Conservation (phyloP, 2,113 vertebrate species). For the Bubo scandiacus region DNA sequence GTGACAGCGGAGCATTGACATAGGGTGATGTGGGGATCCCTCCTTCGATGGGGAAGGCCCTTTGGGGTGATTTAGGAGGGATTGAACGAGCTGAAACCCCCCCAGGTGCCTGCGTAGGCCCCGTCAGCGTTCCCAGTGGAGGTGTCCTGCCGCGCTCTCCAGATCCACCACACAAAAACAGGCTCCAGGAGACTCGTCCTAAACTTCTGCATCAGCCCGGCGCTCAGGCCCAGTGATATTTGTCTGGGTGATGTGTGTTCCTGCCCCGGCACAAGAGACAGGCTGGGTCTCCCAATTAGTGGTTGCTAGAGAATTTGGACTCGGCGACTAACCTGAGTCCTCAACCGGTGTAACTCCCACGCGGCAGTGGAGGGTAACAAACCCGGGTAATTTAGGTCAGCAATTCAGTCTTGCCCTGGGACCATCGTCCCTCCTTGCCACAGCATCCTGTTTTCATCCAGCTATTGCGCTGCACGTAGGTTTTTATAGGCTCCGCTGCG, state of each 20-base stretch:
- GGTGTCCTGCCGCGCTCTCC: rapidly evolving
- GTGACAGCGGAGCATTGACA: rapidly evolving
- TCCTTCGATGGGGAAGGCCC: rapidly evolving
- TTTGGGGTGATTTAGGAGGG: neutral
- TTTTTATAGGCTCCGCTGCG: rapidly evolving
- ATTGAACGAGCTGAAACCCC: neutral
- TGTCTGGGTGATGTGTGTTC: no score
- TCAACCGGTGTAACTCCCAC: neutral
- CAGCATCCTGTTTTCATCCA: neutral
- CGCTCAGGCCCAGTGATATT: rapidly evolving
- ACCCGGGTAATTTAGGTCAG: neutral
- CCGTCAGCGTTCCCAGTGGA: rapidly evolving
- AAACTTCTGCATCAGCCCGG: neutral
- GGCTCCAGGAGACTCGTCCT: rapidly evolving
- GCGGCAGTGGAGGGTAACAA: neutral
- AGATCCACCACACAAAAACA: neutral
- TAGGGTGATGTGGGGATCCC: rapidly evolving
- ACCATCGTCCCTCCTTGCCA: neutral
- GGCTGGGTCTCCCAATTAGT: neutral
- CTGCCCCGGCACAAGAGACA: neutral
- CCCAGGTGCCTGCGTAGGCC: rapidly evolving
- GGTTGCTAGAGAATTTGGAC: neutral
- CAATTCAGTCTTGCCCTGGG: neutral
- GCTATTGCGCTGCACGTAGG: rapidly evolving
- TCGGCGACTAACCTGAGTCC: neutral